These are phyloP conservation scores for Cavia aperea DNA, from an alignment of 2,113 vertebrate genomes.

Conservation along the genomic window DNA sequence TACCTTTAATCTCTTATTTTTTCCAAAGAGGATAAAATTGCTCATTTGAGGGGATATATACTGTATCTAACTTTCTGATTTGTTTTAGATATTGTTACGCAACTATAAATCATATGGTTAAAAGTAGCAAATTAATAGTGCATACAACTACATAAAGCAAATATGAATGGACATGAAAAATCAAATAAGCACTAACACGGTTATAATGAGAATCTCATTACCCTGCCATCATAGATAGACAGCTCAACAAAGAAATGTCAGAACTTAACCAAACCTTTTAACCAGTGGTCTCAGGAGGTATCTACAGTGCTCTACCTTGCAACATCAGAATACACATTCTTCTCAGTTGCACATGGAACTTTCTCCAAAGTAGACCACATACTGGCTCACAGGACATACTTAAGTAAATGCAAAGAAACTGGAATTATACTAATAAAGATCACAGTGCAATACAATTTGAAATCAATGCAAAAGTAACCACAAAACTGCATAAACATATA, in stretches of 20 bases:
- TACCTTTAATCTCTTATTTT: not conserved
- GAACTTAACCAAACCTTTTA: not conserved
- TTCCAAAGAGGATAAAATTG: not conserved
- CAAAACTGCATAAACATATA: not conserved
- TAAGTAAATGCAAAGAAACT: not conserved
- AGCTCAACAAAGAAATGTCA: not conserved
- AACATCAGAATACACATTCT: not conserved
- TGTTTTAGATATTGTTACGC: not conserved
- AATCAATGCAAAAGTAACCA: not conserved
- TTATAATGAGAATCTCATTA: not conserved
- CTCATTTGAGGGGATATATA: not conserved
- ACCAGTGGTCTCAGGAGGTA: not conserved
- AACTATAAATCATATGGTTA: not conserved
- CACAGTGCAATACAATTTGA: not conserved
- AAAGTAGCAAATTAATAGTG: not conserved
- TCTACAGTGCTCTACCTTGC: not conserved
- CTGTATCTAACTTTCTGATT: not conserved
- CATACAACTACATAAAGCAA: not conserved
- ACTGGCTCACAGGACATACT: not conserved
- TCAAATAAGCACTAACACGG: not conserved
- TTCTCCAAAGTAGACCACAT: not conserved
- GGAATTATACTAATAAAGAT: not conserved
- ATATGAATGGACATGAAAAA: not conserved
- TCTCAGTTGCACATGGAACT: not conserved
- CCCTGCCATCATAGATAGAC: not conserved